Conservation (phyloP, 1,140 invertebrate genomes). For the Vollenhovia emeryi region DNA sequence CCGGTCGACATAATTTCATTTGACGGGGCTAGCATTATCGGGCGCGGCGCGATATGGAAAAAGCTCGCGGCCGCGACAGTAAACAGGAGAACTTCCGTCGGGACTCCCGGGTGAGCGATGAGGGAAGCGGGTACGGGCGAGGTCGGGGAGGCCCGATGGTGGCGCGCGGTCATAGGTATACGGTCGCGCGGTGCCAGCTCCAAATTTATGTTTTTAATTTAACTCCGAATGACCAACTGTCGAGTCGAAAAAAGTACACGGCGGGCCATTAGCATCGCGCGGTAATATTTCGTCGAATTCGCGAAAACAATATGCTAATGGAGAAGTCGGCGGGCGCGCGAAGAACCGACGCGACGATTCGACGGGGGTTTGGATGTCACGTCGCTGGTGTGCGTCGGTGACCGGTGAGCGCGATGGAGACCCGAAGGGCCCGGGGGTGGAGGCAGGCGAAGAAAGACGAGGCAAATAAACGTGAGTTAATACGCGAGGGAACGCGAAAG, state of each 20-base stretch:
- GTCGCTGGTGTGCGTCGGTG: constrained; percentile 36
- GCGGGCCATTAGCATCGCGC: constrained; percentile 81
- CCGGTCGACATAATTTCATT: constrained; percentile 50
- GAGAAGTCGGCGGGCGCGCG: constrained; percentile 68
- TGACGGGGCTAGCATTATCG: constrained; percentile 39
- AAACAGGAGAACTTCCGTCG: constrained; percentile 73
- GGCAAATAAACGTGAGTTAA: constrained; percentile 54
- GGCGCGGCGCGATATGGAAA: constrained; percentile 46
- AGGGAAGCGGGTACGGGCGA: constrained; percentile 56
- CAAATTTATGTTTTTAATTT: constrained; percentile 86
- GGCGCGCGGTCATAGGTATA: constrained; percentile 43
- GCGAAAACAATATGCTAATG: constrained; percentile 85
- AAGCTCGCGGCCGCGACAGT: constrained; percentile 64
- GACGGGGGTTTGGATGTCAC: constrained; percentile 26
- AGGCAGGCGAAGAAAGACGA: constrained; percentile 45
- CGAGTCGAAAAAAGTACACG: constrained; percentile 76
- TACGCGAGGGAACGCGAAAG: constrained; percentile 37
- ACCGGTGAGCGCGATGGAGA: constrained; percentile 43
- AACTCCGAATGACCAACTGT: constrained; percentile 84
- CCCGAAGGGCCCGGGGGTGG: too few relatives aligned
- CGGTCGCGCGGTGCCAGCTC: constrained; percentile 62
- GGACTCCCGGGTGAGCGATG: constrained; percentile 72
- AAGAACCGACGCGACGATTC: constrained; percentile 60
- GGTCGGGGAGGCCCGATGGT: constrained; percentile 45
- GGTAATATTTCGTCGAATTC: constrained; percentile 83